A percentile compares a stretch with the other conserved stretches of the same genome.
These are phyloP conservation scores for Halesus radiatus DNA, from an alignment of 1,140 invertebrate genomes.

Conservation along the genomic window DNA sequence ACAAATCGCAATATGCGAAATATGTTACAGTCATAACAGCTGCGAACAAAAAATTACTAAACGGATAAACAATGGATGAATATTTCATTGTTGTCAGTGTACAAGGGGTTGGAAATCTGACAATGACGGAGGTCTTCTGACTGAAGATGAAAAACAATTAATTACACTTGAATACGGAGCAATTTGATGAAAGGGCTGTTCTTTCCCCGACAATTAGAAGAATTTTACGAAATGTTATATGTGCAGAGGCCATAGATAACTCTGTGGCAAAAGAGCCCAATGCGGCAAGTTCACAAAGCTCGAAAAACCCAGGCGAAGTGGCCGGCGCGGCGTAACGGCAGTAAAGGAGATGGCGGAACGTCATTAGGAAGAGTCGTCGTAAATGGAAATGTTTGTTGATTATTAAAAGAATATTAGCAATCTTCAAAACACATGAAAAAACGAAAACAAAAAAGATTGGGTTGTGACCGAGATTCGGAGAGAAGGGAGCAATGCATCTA, in stretches of 20 bases:
- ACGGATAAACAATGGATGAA: slow-evolving; percentile 20
- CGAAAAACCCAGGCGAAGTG: no score
- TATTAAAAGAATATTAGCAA: no score
- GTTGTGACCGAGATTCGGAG: no score
- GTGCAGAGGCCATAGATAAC: no score
- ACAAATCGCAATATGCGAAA: slow-evolving; percentile 11
- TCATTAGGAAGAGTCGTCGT: no score
- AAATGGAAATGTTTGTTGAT: no score
- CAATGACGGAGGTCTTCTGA: slow-evolving; percentile 31
- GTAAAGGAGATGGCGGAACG: no score
- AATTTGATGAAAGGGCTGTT: slow-evolving; percentile 25
- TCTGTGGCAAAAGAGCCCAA: neutral
- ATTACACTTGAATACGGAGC: slow-evolving; percentile 23
- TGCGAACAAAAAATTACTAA: slow-evolving; percentile 15
- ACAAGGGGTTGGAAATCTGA: slow-evolving; percentile 34
- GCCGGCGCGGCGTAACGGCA: no score
- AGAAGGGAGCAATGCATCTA: no score
- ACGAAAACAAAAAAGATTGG: no score
- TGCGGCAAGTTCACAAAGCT: neutral
- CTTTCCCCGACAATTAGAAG: neutral
- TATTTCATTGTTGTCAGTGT: slow-evolving; percentile 17
- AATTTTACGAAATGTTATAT: neutral
- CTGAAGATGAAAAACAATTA: slow-evolving; percentile 44
- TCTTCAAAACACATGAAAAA: no score
- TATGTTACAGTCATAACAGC: slow-evolving; percentile 1